A percentile compares a stretch with the other conserved stretches of the same genome.
Evolutionary conservation across 2,797 vertebrate genomes (phyloP).

Genomic region (Linurgus olivaceus): DNA sequence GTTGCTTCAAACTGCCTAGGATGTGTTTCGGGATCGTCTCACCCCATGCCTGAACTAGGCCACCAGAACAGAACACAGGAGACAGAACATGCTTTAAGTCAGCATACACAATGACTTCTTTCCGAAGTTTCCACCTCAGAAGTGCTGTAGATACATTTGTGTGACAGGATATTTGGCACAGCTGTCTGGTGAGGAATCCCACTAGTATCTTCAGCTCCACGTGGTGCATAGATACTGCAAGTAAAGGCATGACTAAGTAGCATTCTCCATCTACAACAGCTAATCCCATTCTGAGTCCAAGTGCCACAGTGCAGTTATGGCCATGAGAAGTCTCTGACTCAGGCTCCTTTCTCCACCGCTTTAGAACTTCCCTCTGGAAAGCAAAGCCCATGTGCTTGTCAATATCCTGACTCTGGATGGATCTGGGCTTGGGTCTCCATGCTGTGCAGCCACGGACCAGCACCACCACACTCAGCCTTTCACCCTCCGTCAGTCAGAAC

Average conservation of each 20-base stretch:
- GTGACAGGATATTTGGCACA: conserved; percentile 60
- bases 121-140: conserved; percentile 5
- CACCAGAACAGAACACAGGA: conserved; percentile 23
- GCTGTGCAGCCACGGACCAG: background rate
- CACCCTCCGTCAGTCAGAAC: conserved; percentile 73
- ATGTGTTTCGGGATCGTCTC: background rate
- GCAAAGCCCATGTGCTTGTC: background rate
- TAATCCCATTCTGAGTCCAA: background rate
- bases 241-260: conserved; percentile 54
- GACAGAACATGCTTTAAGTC: background rate
- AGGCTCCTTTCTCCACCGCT: conserved; percentile 5
- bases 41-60: background rate
- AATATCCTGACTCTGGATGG: background rate
- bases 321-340: background rate
- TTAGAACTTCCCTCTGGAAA: conserved; percentile 23
- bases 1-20: background rate
- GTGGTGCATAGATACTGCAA: conserved; percentile 46
- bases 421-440: background rate
- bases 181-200: background rate
- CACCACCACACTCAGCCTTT: background rate
- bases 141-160: background rate
- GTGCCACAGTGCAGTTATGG: background rate
- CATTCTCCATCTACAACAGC: conserved; percentile 41
- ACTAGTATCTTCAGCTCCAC: conserved; percentile 7
- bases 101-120: conserved; percentile 41